Evolutionary conservation across 2,888 invertebrate genomes (phyloP).

Genomic region (Digitonthophagus gazella): DNA sequence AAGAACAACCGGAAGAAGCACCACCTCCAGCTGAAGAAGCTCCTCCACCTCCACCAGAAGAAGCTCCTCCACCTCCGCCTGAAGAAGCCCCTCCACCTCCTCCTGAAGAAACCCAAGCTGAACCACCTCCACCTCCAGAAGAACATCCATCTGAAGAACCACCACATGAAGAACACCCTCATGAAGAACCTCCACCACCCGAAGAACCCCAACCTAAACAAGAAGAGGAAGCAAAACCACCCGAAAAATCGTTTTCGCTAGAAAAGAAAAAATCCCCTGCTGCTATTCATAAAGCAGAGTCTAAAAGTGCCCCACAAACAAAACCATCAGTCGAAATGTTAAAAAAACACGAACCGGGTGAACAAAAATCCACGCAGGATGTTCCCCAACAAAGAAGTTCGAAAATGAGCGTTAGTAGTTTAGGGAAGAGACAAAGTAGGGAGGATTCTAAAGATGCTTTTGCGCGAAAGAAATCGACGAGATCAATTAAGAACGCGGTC

Average conservation of each 20-base stretch:
- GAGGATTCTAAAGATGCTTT: conserved; percentile 19
- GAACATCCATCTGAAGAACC: too few relatives aligned
- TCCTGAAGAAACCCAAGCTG: not conserved
- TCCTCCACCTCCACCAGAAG: not conserved
- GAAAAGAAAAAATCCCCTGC: not conserved
- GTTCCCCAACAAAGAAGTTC: not conserved
- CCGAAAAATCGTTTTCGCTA: too few relatives aligned
- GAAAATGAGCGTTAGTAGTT: not conserved
- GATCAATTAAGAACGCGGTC: conserved; percentile 32
- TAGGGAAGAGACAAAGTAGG: not conserved
- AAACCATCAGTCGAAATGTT: not conserved
- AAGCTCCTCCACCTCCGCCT: not conserved
- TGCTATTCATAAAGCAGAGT: not conserved
- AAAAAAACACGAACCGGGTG: not conserved
- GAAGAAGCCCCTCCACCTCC: not conserved
- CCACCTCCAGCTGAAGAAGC: too few relatives aligned
- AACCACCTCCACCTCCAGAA: not conserved
- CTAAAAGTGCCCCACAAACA: too few relatives aligned
- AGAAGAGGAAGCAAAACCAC: not conserved
- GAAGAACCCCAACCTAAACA: not conserved
- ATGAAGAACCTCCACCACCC: too few relatives aligned
- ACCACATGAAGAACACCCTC: too few relatives aligned
- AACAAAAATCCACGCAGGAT: too few relatives aligned
- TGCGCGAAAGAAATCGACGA: conserved; percentile 25
- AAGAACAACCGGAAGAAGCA: too few relatives aligned